Evolutionary conservation across 2,888 invertebrate genomes (phyloP).

Genomic region (Troides oblongomaculatus): DNA sequence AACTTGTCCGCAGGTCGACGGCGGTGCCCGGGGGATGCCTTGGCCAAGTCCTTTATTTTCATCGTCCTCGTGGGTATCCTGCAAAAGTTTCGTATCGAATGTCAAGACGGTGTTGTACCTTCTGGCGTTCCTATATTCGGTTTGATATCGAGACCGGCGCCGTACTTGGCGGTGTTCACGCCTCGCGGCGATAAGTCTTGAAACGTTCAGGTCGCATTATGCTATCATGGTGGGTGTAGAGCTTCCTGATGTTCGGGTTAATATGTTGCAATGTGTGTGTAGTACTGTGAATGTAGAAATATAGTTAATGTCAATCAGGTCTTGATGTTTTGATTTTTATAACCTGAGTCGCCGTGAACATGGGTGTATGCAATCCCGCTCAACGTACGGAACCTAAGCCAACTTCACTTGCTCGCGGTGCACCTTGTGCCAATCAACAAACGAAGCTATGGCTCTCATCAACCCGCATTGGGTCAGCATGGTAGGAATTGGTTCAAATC

Average conservation of each 20-base stretch:
- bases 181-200: constrained; percentile 35
- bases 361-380: too few relatives aligned
- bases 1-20: constrained; percentile 76
- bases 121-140: constrained; percentile 55
- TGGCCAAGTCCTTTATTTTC: constrained; percentile 82
- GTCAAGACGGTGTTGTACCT: constrained; percentile 54
- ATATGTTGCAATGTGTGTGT: background rate
- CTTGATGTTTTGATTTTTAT: too few relatives aligned
- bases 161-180: constrained; percentile 55
- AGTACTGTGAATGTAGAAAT: background rate
- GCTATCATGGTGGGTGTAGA: too few relatives aligned
- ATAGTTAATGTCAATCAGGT: background rate
- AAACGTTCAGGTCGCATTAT: too few relatives aligned
- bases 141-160: constrained; percentile 54
- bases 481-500: too few relatives aligned
- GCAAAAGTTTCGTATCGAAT: constrained; percentile 69
- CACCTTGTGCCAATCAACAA: too few relatives aligned
- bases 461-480: too few relatives aligned
- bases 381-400: too few relatives aligned
- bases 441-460: too few relatives aligned
- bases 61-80: constrained; percentile 80
- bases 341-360: too few relatives aligned
- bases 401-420: too few relatives aligned
- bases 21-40: constrained; percentile 82
- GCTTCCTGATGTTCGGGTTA: background rate